These are phyloP conservation scores for Calonectris borealis DNA, from an alignment of 2,113 vertebrate genomes.

Conservation along the genomic window DNA sequence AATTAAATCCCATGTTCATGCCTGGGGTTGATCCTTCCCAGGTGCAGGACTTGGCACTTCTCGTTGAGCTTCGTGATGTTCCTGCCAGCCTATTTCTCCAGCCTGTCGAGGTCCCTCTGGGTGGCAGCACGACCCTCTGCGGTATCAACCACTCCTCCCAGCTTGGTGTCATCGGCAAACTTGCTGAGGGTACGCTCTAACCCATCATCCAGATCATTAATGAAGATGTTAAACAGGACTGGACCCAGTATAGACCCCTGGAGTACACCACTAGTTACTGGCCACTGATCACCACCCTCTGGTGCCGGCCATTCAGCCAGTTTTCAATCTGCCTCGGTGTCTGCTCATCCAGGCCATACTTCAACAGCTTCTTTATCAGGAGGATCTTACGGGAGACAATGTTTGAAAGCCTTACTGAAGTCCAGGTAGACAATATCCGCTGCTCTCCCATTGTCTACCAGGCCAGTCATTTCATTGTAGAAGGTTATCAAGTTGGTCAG, in stretches of 20 bases:
- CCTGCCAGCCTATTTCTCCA: neutral
- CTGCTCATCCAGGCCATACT: neutral
- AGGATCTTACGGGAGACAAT: neutral
- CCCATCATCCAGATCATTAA: neutral
- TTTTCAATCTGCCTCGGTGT: neutral
- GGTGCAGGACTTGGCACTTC: neutral
- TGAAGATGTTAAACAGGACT: neutral
- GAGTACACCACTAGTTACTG: neutral
- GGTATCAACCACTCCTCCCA: neutral
- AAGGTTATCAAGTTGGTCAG: neutral
- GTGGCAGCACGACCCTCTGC: neutral
- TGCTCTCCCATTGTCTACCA: neutral
- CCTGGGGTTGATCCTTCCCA: neutral
- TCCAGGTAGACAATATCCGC: no score
- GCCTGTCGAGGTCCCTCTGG: neutral
- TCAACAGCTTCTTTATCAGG: neutral
- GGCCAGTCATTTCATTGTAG: neutral
- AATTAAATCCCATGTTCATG: neutral
- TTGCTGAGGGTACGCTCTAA: neutral
- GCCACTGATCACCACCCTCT: neutral
- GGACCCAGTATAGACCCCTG: neutral
- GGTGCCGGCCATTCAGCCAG: neutral
- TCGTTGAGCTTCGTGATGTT: fast-evolving
- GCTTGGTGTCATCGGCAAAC: neutral
- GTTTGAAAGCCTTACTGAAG: neutral